Evolutionary conservation across 2,888 invertebrate genomes (phyloP).

Genomic region (Ochlodes sylvanus): DNA sequence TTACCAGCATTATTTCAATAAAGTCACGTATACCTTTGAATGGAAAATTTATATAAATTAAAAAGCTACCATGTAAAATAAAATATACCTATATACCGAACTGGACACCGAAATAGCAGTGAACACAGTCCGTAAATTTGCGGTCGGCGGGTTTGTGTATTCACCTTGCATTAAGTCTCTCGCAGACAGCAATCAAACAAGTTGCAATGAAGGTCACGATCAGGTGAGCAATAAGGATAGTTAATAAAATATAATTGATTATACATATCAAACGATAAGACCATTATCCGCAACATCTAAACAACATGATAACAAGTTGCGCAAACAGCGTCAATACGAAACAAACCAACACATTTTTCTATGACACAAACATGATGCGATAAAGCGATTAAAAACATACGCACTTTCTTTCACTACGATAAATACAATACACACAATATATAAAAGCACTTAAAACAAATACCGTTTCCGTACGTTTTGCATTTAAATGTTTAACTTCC

Average conservation of each 20-base stretch:
- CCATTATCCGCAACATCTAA: conserved; percentile 26
- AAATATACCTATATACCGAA: background rate
- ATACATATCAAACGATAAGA: conserved; percentile 28
- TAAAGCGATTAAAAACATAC: conserved; percentile 40
- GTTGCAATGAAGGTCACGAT: conserved; percentile 69
- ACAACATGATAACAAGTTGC: conserved; percentile 35
- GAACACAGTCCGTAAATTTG: conserved; percentile 39
- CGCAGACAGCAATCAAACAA: conserved; percentile 56
- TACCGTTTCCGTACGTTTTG: background rate
- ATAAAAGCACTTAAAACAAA: background rate
- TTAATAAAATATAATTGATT: conserved; percentile 42
- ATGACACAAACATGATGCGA: conserved; percentile 43
- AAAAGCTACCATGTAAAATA: no score
- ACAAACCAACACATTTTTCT: conserved; percentile 38
- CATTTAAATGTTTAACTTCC: conserved; percentile 57
- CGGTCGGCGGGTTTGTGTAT: conserved; percentile 75
- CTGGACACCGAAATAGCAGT: background rate
- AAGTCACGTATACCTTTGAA: conserved; percentile 6
- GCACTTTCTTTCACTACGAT: conserved; percentile 20
- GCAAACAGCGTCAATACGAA: conserved; percentile 38
- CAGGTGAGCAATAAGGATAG: conserved; percentile 76
- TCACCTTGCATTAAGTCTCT: conserved; percentile 65
- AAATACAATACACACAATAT: conserved; percentile 22
- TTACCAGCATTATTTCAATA: conserved; percentile 1
- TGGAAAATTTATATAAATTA: background rate